These are phyloP conservation scores for Acanthacorydalis orientalis DNA, from an alignment of 2,888 invertebrate genomes.

Conservation along the genomic window DNA sequence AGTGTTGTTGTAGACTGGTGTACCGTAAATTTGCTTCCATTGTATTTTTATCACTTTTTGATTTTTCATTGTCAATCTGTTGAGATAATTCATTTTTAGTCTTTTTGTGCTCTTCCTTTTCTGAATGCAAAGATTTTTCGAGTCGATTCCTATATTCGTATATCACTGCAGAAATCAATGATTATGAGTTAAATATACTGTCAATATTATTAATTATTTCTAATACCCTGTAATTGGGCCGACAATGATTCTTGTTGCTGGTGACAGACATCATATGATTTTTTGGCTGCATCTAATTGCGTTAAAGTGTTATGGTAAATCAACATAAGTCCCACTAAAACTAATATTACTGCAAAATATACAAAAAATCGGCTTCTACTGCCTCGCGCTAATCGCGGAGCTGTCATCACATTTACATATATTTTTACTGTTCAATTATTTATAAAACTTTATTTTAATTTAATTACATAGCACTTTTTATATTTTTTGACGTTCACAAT, in stretches of 20 bases:
- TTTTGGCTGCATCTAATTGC: slow-evolving; percentile 35
- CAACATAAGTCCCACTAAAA: slow-evolving; percentile 34
- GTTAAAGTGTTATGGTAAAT: slow-evolving; percentile 39
- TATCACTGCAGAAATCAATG: slow-evolving; percentile 26
- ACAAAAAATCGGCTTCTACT: slow-evolving; percentile 38
- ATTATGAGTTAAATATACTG: no score
- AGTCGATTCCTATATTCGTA: slow-evolving; percentile 37
- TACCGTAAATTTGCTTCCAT: slow-evolving; percentile 32
- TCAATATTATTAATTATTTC: no score
- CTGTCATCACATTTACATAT: slow-evolving; percentile 25
- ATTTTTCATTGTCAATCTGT: slow-evolving; percentile 30
- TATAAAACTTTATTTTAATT: no score
- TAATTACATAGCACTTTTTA: no score
- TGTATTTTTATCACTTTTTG: slow-evolving; percentile 29
- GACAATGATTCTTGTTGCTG: slow-evolving; percentile 40
- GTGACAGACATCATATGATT: slow-evolving; percentile 32
- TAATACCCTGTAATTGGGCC: slow-evolving; percentile 37
- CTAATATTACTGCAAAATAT: slow-evolving; percentile 31
- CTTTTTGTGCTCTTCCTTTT: slow-evolving; percentile 35
- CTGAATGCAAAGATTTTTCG: slow-evolving; percentile 36
- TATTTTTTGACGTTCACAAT: no score
- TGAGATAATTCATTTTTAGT: slow-evolving; percentile 29
- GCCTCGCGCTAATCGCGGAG: slow-evolving; percentile 36
- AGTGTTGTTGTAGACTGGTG: slow-evolving; percentile 35
- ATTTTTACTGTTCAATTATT: background rate